A percentile compares a stretch with the other conserved stretches of the same genome.
Evolutionary conservation across 2,888 invertebrate genomes (phyloP).

Genomic region (Pollenia amentaria): DNA sequence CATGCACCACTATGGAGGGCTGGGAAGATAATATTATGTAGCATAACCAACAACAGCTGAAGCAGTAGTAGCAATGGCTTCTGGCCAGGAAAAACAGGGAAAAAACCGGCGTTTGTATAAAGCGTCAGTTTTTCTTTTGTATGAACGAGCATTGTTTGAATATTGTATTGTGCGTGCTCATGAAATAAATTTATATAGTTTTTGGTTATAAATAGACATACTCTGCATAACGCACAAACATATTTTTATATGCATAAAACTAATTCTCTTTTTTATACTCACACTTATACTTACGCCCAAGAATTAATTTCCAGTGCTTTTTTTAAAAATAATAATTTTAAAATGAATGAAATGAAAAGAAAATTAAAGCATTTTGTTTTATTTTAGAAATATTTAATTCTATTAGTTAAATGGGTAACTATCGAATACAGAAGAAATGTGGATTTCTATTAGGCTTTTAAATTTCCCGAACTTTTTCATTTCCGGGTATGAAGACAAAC

Average conservation of each 20-base stretch:
- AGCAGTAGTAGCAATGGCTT: slow-evolving; percentile 34
- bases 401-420: too few relatives aligned
- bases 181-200: slow-evolving; percentile 64
- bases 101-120: slow-evolving; percentile 49
- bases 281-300: not conserved
- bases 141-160: slow-evolving; percentile 52
- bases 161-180: slow-evolving; percentile 70
- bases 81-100: slow-evolving; percentile 16
- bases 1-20: not conserved
- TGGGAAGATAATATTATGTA: slow-evolving; percentile 19
- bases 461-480: not conserved
- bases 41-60: slow-evolving; percentile 27
- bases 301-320: not conserved
- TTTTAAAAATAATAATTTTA: slow-evolving; percentile 6
- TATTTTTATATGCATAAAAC: too few relatives aligned
- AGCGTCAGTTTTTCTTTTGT: slow-evolving; percentile 64
- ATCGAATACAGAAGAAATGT: too few relatives aligned
- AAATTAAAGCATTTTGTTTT: not conserved
- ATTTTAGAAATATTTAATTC: not conserved
- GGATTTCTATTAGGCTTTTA: too few relatives aligned
- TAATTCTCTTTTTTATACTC: not conserved
- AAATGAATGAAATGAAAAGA: slow-evolving; percentile 5
- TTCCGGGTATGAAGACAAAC: too few relatives aligned
- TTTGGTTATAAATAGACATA: slow-evolving; percentile 51
- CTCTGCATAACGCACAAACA: not conserved